These are phyloP conservation scores for chimpanzee (Pan troglodytes) DNA, from an alignment of 2,113 vertebrate genomes.

Conservation along the genomic window NHGRI_mPanTro3-v2.1_pri NC_072411.2:131740001-131740500, in stretches of 20 bases:
- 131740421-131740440: no score
- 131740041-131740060: not conserved
- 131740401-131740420: no score
- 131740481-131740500: no score
- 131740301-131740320: not conserved
- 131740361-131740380: no score
- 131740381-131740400: no score
- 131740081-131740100: not conserved
- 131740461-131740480: no score
- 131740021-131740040: not conserved
- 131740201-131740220: not conserved
- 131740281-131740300: not conserved
- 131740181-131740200: not conserved
- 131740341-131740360: no score
- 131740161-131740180: not conserved
- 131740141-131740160: not conserved
- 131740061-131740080: not conserved
- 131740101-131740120: not conserved
- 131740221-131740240: not conserved
- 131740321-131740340: not conserved
- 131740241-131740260: not conserved
- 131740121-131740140: not conserved
- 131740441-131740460: no score
- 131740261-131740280: not conserved
- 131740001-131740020: not conserved